Base-by-base conservation (phyloP, 2,113 vertebrate genomes). In the Arenaria interpres region DNA sequence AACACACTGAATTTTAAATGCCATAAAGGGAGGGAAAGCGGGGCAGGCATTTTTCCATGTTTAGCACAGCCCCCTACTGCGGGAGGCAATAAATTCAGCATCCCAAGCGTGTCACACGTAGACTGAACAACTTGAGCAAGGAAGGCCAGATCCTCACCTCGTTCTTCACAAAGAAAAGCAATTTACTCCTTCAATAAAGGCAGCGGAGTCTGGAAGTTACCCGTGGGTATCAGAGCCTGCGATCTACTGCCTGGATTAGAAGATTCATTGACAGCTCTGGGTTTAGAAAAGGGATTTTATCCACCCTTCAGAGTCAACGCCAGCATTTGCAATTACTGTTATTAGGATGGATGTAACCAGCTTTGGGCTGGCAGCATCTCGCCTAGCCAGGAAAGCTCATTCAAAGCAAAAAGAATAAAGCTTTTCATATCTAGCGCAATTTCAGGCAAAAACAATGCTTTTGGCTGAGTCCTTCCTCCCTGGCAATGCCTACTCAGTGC, bases 121-220 rank as follows among this genome's bases (percentile, higher is more conserved):
- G 56, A 46, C 0, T 6, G 79, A 83, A 62, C 88, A 90, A 84
- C 80, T 24, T 72, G 60, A 81, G 89, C 72, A 73, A n/a, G 79
- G 66, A 45, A 78, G 64, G 89, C 21, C 91, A 87, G 74, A 87
- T 81, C 57, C 79, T 84, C 77, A 48, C 56, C 81, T 81, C 24
- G 0, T 7, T 72, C 69, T 46, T 83, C 77, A 48, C 84, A 39
- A 60, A 81, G 82, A 79, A 88, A 93, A 83, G 83, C 84, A 75
- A 89, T 93, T 95, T 91, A 68, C 62, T 89, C 87, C 87, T 62
- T 75, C 87, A 91, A 51, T 69, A 82, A 78, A 46, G 85, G 84
- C 87, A 85, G 73, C 76, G 60, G 86, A 86, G 74, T 7, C 83
- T 39, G 48, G 0, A 1, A 91, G 87, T 43, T 23, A 89, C 41